A percentile compares a stretch with the other conserved stretches of the same genome.
Conservation (phyloP, 2,888 invertebrate genomes). For the Apodemia mormo region DNA sequence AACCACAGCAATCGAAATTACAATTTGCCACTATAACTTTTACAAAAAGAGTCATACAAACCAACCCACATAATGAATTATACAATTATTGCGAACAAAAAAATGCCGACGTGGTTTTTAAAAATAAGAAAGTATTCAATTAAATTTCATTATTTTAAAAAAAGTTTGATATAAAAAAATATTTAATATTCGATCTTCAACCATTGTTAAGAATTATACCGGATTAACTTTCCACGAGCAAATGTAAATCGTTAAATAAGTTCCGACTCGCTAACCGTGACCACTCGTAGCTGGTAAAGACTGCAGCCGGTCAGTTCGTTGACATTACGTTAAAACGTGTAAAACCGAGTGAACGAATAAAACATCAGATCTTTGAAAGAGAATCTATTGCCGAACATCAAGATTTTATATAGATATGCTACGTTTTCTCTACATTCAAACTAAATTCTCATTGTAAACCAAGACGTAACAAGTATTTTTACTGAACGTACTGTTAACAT, state of each 20-base stretch:
- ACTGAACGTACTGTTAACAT: no score
- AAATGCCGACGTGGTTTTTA: no score
- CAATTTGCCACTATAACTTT: no score
- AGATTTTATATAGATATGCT: no score
- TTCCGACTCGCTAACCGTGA: constrained; percentile 3
- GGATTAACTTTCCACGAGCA: constrained; percentile 7
- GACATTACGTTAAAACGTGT: neutral
- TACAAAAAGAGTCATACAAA: no score
- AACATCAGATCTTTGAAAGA: neutral
- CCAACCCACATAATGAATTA: no score
- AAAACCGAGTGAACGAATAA: neutral
- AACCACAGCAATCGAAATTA: no score
- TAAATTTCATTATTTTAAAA: neutral
- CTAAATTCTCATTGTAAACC: no score
- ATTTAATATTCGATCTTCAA: constrained; percentile 2
- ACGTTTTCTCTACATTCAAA: no score
- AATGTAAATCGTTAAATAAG: constrained; percentile 3
- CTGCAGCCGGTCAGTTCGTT: constrained; percentile 1
- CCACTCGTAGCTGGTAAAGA: neutral
- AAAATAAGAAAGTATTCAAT: neutral
- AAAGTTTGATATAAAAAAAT: neutral
- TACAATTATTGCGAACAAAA: no score
- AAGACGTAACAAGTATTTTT: no score
- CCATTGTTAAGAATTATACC: neutral
- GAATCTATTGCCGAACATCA: no score